A percentile compares a stretch with the other conserved stretches of the same genome.
phyloP scores from a whole-genome alignment of 2,888 invertebrate species.

The Netelia fuscicornis region DNA sequence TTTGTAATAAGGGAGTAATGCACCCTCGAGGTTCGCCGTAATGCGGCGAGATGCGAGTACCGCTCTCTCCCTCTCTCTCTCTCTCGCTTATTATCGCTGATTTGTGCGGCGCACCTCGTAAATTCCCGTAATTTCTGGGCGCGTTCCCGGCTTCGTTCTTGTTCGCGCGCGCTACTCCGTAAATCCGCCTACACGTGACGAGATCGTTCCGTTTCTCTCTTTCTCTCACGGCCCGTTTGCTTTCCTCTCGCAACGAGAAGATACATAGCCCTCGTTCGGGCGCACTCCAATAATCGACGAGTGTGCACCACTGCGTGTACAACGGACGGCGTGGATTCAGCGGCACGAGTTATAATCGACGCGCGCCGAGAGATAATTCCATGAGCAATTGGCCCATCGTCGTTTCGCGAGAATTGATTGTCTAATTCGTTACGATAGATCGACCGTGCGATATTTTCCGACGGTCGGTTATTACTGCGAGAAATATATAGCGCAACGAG shows the following conservation, averaged over 20 bases:
- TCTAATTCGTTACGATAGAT: conserved; percentile 10
- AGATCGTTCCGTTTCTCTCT: conserved; percentile 30
- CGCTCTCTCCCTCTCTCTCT: conserved; percentile 4
- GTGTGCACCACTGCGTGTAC: background rate
- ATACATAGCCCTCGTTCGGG: background rate
- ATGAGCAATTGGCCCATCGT: background rate
- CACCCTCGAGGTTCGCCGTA: conserved; percentile 2
- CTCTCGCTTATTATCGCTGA: conserved; percentile 49
- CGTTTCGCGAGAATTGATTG: conserved; percentile 17
- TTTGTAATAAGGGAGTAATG: background rate
- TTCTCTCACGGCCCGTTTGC: background rate
- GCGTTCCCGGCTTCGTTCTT: conserved; percentile 39
- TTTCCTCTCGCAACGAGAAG: background rate
- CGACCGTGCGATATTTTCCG: background rate
- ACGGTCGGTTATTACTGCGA: background rate
- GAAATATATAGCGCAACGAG: too few relatives aligned
- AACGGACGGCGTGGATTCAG: too few relatives aligned
- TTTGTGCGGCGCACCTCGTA: conserved; percentile 54
- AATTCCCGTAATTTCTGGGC: conserved; percentile 60
- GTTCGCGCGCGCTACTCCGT: conserved; percentile 60
- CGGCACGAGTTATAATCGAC: background rate
- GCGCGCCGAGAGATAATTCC: background rate
- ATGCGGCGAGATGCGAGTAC: background rate
- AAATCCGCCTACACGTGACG: conserved; percentile 61
- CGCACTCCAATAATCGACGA: conserved; percentile 3